phyloP scores from a whole-genome alignment of 2,797 vertebrate species.

The Anniella stebbinsi region DNA sequence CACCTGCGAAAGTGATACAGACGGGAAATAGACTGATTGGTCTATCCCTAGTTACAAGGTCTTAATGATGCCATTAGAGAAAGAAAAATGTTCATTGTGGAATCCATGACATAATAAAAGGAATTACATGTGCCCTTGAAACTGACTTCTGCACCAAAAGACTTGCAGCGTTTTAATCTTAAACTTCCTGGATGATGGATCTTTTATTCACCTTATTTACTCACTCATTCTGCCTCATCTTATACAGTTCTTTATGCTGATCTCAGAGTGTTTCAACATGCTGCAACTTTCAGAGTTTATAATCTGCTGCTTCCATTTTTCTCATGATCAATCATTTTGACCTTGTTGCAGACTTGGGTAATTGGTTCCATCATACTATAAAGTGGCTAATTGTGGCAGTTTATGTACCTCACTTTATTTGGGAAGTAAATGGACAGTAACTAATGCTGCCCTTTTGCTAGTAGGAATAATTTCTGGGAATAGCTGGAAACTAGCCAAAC shows the following conservation, averaged over 20 bases:
- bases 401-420: not conserved
- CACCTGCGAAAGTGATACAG: not conserved
- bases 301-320: conserved; percentile 5
- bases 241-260: not conserved
- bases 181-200: not conserved
- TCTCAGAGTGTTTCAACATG: not conserved
- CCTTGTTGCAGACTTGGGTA: not conserved
- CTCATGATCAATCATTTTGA: not conserved
- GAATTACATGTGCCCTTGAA: not conserved
- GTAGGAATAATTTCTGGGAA: too few species aligned
- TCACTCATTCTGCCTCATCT: not conserved
- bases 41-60: not conserved
- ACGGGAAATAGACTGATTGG: not conserved
- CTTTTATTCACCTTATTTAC: too few species aligned
- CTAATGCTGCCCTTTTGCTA: too few species aligned
- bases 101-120: not conserved
- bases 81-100: not conserved
- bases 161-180: not conserved
- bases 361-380: not conserved
- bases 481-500: too few species aligned
- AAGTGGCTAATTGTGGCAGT: too few species aligned
- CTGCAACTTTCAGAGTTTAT: not conserved
- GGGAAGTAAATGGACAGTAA: too few species aligned
- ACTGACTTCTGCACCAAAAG: not conserved
- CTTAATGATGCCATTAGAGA: not conserved